A percentile compares a stretch with the other conserved stretches of the same genome.
phyloP scores from a whole-genome alignment of 1,140 invertebrate species.

The Drosophila aff. region DNA sequence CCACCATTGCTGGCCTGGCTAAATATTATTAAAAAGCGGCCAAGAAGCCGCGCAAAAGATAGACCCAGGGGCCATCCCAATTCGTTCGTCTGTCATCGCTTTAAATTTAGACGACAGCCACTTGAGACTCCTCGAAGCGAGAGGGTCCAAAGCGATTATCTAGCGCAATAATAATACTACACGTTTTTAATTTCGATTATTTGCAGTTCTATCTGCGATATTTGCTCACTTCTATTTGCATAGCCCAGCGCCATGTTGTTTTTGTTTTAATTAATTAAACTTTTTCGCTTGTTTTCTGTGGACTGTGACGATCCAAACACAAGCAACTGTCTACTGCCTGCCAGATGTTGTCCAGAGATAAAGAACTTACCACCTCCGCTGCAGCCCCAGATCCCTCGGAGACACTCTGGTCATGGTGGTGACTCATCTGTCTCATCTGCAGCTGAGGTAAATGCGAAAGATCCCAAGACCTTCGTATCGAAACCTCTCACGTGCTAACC shows the following conservation, averaged over 20 bases:
- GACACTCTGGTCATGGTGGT: slow-evolving; percentile 1
- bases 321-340: slow-evolving; percentile 70
- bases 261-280: slow-evolving; percentile 68
- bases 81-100: slow-evolving; percentile 47
- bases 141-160: slow-evolving; percentile 46
- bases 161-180: slow-evolving; percentile 32
- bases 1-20: slow-evolving; percentile 31
- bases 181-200: slow-evolving; percentile 59
- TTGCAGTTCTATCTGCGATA: slow-evolving; percentile 65
- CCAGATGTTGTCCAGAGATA: slow-evolving; percentile 56
- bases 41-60: slow-evolving; percentile 26
- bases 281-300: slow-evolving; percentile 54
- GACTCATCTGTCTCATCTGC: slow-evolving; percentile 63
- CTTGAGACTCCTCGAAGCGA: slow-evolving; percentile 24
- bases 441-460: slow-evolving; percentile 51
- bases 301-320: slow-evolving; percentile 62
- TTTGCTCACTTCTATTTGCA: slow-evolving; percentile 52
- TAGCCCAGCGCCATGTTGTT: slow-evolving; percentile 28
- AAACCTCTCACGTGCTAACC: slow-evolving; percentile 39
- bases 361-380: slow-evolving; percentile 34
- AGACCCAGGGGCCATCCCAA: slow-evolving; percentile 41
- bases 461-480: slow-evolving; percentile 36
- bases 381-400: background rate
- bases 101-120: slow-evolving; percentile 62
- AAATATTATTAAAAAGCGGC: slow-evolving; percentile 19